Base-by-base conservation (phyloP, 1,140 invertebrate genomes). In the Cataglyphis hispanica region DNA sequence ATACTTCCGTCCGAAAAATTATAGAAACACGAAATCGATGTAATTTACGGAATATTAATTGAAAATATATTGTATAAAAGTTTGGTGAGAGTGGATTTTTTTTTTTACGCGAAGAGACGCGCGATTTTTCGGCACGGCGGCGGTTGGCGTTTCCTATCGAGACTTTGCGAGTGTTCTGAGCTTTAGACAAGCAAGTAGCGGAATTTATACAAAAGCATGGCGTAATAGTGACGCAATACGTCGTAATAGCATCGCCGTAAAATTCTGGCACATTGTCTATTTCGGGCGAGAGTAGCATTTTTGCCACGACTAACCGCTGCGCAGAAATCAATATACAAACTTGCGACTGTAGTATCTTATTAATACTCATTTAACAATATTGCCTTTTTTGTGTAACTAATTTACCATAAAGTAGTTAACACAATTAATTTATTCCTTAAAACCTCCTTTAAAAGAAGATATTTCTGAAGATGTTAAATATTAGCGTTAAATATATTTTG, bases 211-310 rank as follows among this genome's bases (percentile, higher is more conserved):
- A 90, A 92, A 84, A 89, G 86, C 86, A 70, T 86, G 70, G 86
- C 85, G 86, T 78, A 84, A 88, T 31, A 34, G 64, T 93, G 92
- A 93, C 91, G 93, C 87, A 93, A 93, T 66, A 10, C n/a, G 67
- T 74, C 75, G 69, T 83, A 85, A 86, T 87, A 93, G 86, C 86
- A 80, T 58, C 87, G 76, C 37, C 66, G 87, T 93, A 93, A 93
- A 93, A 92, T 88, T 91, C 87, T 87, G 83, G 66, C 72, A 87
- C 86, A 91, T 93, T 94, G 90, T 94, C 93, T 94, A 94, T 94
- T 94, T 94, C 77, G 72, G 89, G 90, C 89, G 22, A 53, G 22
- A 60, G 50, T 10, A 16, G 63, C 34, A 76, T 90, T 84, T 81
- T 84, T 81, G 72, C 56, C 50, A n/a, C 37, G 7, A 31, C 19